phyloP scores from a whole-genome alignment of 1,140 invertebrate genomes.

The Drosophila punjabiensis region DNA sequence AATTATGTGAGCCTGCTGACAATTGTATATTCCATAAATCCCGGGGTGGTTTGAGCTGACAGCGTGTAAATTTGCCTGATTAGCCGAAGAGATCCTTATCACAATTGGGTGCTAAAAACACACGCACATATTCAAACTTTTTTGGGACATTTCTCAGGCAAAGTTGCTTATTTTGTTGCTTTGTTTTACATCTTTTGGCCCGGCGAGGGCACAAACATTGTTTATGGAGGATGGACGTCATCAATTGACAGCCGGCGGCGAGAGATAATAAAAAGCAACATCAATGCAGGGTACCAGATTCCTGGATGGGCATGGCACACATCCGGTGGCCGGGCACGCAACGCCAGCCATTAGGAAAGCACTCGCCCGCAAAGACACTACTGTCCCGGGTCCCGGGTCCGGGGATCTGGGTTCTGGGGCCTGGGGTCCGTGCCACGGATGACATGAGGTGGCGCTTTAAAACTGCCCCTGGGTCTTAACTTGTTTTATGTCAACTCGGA shows the following conservation, averaged over 20 bases:
- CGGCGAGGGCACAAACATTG: conserved; percentile 44
- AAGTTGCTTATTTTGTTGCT: conserved; percentile 13
- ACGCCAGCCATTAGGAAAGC: conserved; percentile 50
- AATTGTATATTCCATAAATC: neutral
- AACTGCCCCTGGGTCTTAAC: conserved; percentile 71
- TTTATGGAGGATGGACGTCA: conserved; percentile 36
- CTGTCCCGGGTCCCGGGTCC: conserved; percentile 2
- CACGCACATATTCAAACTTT: conserved; percentile 10
- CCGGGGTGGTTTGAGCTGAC: neutral
- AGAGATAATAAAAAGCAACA: conserved; percentile 76
- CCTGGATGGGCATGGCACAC: conserved; percentile 33
- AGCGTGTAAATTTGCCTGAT: conserved; percentile 25
- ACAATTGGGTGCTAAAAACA: conserved; percentile 28
- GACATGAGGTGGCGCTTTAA: conserved; percentile 68
- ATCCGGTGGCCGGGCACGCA: conserved; percentile 68
- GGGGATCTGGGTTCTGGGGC: conserved; percentile 7
- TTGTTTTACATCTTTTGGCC: conserved; percentile 44
- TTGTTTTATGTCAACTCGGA: conserved; percentile 78
- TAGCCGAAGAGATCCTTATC: conserved; percentile 23
- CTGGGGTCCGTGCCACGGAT: conserved; percentile 13
- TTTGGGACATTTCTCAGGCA: conserved; percentile 3
- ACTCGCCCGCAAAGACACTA: conserved; percentile 36
- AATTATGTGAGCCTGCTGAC: neutral
- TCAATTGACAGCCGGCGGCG: conserved; percentile 66
- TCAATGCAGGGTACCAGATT: conserved; percentile 51